phyloP scores from a whole-genome alignment of 1,140 invertebrate species.

The Cephus cinctus region DNA sequence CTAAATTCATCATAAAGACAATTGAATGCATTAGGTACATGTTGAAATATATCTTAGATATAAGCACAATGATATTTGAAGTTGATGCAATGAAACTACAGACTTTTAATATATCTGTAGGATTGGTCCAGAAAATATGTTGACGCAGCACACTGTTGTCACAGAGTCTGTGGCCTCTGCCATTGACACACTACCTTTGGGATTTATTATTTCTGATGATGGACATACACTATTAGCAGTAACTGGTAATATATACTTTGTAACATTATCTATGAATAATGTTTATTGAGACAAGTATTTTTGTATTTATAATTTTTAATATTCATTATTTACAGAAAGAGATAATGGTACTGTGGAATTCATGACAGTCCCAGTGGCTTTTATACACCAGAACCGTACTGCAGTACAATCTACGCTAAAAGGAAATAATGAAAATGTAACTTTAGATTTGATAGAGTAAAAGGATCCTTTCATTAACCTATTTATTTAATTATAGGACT shows the following conservation, averaged over 20 bases:
- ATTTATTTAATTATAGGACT: too few species aligned
- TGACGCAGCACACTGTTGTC: constrained; percentile 16
- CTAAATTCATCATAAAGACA: too few species aligned
- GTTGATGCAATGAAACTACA: too few species aligned
- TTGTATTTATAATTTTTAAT: neutral
- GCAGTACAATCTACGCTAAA: constrained; percentile 17
- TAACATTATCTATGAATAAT: too few species aligned
- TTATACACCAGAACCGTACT: constrained; percentile 27
- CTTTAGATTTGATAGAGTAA: constrained; percentile 22
- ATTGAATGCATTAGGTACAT: too few species aligned
- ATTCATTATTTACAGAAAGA: constrained; percentile 25
- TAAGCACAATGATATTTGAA: too few species aligned
- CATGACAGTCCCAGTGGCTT: constrained; percentile 28
- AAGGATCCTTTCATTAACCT: too few species aligned
- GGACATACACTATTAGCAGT: constrained; percentile 37
- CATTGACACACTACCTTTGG: constrained; percentile 28
- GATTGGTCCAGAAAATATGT: too few species aligned
- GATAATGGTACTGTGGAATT: constrained; percentile 37
- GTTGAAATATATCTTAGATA: too few species aligned
- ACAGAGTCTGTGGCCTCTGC: constrained; percentile 18
- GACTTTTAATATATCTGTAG: too few species aligned
- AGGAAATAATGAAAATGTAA: constrained; percentile 19
- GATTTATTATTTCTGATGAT: constrained; percentile 42
- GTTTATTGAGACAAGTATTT: neutral
- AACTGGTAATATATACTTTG: constrained; percentile 27